phyloP scores from a whole-genome alignment of 2,113 vertebrate genomes.

The Cheirogaleus medius region DNA sequence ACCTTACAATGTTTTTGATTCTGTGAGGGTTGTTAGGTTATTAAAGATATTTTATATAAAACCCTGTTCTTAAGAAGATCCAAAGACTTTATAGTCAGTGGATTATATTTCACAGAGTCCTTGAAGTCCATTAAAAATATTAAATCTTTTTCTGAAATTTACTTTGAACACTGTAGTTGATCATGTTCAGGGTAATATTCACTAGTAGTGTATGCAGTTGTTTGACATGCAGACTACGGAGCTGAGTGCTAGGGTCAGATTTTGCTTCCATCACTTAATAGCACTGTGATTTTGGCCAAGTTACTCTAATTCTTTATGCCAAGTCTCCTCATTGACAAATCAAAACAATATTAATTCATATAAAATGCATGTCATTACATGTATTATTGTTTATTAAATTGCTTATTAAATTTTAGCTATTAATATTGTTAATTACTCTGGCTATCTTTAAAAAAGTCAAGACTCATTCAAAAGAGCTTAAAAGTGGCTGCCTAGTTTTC shows the following conservation, averaged over 20 bases:
- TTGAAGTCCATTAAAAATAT: neutral
- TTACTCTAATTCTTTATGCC: neutral
- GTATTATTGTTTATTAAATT: neutral
- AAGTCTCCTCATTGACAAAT: neutral
- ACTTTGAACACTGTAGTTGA: neutral
- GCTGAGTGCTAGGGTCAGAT: no score
- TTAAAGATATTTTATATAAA: neutral
- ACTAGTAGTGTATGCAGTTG: neutral
- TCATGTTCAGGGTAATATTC: neutral
- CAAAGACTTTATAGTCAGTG: neutral
- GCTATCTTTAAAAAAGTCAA: neutral
- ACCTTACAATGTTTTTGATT: neutral
- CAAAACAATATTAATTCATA: neutral
- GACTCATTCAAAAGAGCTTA: neutral
- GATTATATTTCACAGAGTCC: neutral
- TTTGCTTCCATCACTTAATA: neutral
- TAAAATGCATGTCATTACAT: neutral
- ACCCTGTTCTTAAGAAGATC: neutral
- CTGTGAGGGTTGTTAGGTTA: neutral
- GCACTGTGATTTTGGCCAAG: neutral
- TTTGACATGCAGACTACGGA: neutral
- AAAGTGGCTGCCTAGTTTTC: neutral
- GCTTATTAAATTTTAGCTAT: neutral
- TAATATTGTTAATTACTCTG: neutral
- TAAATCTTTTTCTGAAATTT: neutral